These are phyloP conservation scores for Oreohelix idahoensis DNA, from an alignment of 1,140 invertebrate species.

Conservation along the genomic window DNA sequence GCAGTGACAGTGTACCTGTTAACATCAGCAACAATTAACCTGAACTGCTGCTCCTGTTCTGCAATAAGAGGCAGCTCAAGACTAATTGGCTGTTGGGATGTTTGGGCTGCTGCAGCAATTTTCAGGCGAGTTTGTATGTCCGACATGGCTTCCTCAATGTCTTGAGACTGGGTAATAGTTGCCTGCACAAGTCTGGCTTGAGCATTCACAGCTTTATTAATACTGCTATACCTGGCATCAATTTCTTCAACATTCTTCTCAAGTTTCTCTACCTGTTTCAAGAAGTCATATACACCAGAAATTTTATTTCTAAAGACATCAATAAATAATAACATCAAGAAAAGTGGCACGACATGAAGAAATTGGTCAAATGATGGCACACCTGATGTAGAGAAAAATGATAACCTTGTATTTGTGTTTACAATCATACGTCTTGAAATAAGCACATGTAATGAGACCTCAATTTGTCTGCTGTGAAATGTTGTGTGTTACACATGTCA, in stretches of 20 bases:
- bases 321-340: too few species aligned
- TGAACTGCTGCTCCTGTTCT: slow-evolving; percentile 89
- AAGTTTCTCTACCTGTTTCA: slow-evolving; percentile 81
- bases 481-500: too few species aligned
- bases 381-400: too few species aligned
- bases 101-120: slow-evolving; percentile 84
- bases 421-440: too few species aligned
- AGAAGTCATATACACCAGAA: too few species aligned
- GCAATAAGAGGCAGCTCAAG: slow-evolving; percentile 90
- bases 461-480: too few species aligned
- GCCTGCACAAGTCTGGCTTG: slow-evolving; percentile 76
- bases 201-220: slow-evolving; percentile 75
- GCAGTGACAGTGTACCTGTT: not conserved
- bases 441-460: too few species aligned
- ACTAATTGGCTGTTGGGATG: slow-evolving; percentile 85
- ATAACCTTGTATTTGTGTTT: too few species aligned
- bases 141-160: slow-evolving; percentile 93
- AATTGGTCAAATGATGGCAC: too few species aligned
- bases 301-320: too few species aligned
- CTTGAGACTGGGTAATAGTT: slow-evolving; percentile 92
- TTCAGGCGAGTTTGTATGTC: slow-evolving; percentile 88
- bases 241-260: slow-evolving; percentile 85
- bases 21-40: slow-evolving; percentile 79
- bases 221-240: slow-evolving; percentile 81
- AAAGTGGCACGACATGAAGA: too few species aligned